phyloP scores from a whole-genome alignment of 2,797 vertebrate species.

The Otolemur crassicaudatus region DNA sequence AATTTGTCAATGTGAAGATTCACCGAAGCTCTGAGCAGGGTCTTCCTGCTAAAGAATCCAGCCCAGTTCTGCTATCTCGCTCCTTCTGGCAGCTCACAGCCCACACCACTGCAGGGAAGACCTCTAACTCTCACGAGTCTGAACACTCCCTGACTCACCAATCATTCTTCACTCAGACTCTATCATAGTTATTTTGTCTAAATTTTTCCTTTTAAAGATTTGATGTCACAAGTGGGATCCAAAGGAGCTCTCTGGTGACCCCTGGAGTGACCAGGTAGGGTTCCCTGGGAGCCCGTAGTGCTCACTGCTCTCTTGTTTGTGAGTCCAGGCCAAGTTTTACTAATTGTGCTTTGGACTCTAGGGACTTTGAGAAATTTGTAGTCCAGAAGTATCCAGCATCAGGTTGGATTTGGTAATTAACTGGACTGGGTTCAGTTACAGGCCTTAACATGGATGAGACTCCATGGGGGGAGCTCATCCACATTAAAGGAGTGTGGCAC shows the following conservation, averaged over 20 bases:
- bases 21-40: neutral
- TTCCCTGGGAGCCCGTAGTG: neutral
- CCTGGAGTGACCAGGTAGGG: neutral
- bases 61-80: too few species aligned
- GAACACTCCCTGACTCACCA: neutral
- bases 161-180: neutral
- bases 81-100: neutral
- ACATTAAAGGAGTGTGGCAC: neutral
- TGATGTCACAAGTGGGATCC: neutral
- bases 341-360: neutral
- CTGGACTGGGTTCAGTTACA: neutral
- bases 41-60: neutral
- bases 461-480: neutral
- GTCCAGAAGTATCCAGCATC: neutral
- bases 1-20: neutral
- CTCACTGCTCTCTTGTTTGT: too few species aligned
- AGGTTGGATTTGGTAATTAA: neutral
- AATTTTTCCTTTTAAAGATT: neutral
- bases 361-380: neutral
- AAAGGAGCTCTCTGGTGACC: neutral
- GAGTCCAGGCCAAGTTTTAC: neutral
- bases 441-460: neutral
- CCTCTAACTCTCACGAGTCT: neutral
- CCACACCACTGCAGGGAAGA: neutral
- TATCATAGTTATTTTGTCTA: neutral